Evolutionary conservation across 2,888 invertebrate genomes (phyloP), one percentile per base, ranked within the genome.

Genomic region (Drosophila anomalipes): DNA sequence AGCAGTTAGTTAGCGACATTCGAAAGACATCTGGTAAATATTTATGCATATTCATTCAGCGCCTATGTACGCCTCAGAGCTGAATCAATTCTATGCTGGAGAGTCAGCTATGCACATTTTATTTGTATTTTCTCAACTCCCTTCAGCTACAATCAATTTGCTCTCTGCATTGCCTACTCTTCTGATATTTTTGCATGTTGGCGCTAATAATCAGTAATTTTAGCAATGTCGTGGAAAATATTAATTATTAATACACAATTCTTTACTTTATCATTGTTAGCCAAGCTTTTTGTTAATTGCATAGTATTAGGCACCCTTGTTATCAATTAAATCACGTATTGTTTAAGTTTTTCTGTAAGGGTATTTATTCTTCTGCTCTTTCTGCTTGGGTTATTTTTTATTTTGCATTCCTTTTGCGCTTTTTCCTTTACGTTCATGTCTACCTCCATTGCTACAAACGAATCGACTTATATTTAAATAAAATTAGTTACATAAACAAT

Each of bases 401-500:
- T 7, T 41, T 63, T 53, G 33, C 2, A 39, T 61, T 67, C 19
- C 32, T 12, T 64, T 61, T 58, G 16, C n/a, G 30, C 12, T 30
- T 9, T 47, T 30, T 54, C 22, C 30, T 57, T 54, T 56, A 39
- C 16, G 6, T 53, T 56, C 9, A 14, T 54, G 33, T 47, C 65
- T 33, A 16, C 35, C 57, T 5, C 32, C 47, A 63, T 67, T 49
- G 61, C 49, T 59, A 67, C 49, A 41, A 57, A 39, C 64, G 70
- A 86, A 88, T 82, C 77, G 82, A 82, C 75, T 81, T 83, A 76
- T 79, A 85, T 90, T 90, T 85, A 89, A 89, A 86, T 89, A 90
- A 90, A 87, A 89, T 89, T 90, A 89, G 81, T 82, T 87, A 81
- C 83, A 82, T 84, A 87, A 89, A 89, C 91, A 87, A 89, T 87